These are phyloP conservation scores for Cotesia typhae DNA, from an alignment of 1,140 invertebrate genomes.

Conservation along the genomic window DNA sequence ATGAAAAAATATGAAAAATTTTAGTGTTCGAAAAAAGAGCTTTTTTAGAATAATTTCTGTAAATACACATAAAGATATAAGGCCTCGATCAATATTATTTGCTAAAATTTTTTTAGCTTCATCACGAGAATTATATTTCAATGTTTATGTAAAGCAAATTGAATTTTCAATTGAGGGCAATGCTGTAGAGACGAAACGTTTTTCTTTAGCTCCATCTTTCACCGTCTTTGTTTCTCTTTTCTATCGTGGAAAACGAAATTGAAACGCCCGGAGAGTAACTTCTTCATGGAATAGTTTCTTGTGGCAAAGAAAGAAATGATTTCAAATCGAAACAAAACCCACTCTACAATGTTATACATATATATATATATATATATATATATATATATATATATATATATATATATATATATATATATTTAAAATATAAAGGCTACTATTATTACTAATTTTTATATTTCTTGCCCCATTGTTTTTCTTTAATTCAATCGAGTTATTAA, in stretches of 20 bases:
- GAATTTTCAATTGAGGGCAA: conserved; percentile 20
- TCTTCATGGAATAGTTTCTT: conserved; percentile 9
- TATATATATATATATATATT: not conserved
- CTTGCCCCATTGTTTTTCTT: conserved; percentile 1
- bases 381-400: not conserved
- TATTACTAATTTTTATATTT: not conserved
- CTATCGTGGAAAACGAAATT: conserved; percentile 23
- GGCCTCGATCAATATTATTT: not conserved
- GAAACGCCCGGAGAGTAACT: conserved; percentile 16
- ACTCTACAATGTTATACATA: not conserved
- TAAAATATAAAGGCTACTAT: not conserved
- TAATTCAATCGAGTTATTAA: not conserved
- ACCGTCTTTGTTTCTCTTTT: conserved; percentile 10
- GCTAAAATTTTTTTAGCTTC: conserved; percentile 4
- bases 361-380: not conserved
- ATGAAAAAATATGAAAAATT: no score
- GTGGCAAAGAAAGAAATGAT: conserved; percentile 22
- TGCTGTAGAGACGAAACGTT: conserved; percentile 4
- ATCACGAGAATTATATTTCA: conserved; percentile 6
- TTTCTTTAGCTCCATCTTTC: conserved; percentile 6
- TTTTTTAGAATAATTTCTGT: no score
- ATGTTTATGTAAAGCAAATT: conserved; percentile 17
- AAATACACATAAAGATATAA: not conserved
- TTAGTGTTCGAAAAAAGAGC: no score
- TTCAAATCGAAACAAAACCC: conserved; percentile 11